Base-by-base conservation (phyloP, 1,140 invertebrate genomes). In the Sycophaga agraensis region DNA sequence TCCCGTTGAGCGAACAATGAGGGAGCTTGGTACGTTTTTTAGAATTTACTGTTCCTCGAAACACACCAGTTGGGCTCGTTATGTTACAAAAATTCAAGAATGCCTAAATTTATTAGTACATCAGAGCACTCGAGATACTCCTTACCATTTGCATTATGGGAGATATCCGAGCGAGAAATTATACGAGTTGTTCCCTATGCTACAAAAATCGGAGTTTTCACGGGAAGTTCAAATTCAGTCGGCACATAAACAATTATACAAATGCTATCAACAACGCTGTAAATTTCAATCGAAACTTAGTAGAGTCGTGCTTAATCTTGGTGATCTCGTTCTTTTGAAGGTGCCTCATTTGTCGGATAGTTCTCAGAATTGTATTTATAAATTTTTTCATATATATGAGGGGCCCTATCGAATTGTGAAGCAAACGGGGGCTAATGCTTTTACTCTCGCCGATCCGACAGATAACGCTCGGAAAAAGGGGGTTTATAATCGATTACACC, bases 61-160 rank as follows among this genome's bases (percentile, higher is more conserved):
- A 8, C 60, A 66, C 45, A 53, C 50, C 0, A 6, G 1, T 2
- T 63, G 60, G 65, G 55, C 37, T 2, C 37, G 51, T 34, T 39
- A 64, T 8, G 24, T 74, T 8, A n/a, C 28, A 6, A 57, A 61
- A 9, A 67, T 74, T 2, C 68, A 65, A 17, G 19, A 51, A 11
- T 56, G 34, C 8, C 24, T 67, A 8, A 67, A 65, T 51, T 34
- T 48, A 16, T 34, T 46, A 7, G 49, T 45, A 9, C 50, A 51
- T 37, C 31, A 31, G 8, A 70, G 65, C 12, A 80, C 73, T 0
- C 67, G 71, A 0, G 73, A 54, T 48, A 68, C 68, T 0, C 79
- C 66, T 1, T 26, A 42, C 21, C 55, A 64, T n/a, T 48, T 67
- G 14, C 62, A 67, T 55, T 67, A 35, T 31, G 61, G 58, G 21